Evolutionary conservation across 2,113 vertebrate species (phyloP), one percentile per base, ranked within the genome.

Genomic region (Phalacrocorax aristotelis): DNA sequence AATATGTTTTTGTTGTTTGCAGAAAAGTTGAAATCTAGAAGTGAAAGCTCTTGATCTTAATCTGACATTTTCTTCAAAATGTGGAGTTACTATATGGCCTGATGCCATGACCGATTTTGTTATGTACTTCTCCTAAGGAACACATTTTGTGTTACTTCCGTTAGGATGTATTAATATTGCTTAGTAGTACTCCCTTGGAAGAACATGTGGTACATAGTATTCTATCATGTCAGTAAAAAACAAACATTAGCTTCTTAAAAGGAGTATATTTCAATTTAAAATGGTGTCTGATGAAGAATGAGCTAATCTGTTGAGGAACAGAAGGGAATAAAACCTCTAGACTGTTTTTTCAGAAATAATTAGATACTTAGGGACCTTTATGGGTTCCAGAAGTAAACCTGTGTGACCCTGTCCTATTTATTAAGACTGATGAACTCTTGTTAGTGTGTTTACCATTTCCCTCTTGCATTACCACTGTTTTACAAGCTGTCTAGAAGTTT

Each of bases 331-430:
- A 97, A 95, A 95, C 64, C 58, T 86, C 82, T 46, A 83, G 84
- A 91, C 55, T 90, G 38, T 96, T 98, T 95, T 95, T 82, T 89
- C 87, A 92, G 94, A 97, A 98, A 98, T 98, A 98, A 98, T 99
- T 98, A 98, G 97, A 97, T 98, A 98, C 97, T 98, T 66, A 96
- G 98, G 97, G 98, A 98, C 95, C 64, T 97, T 94, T 96, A 29
- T 84, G 91, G 95, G 91, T 94, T 97, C 92, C 96, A 96, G 96
- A 97, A 97, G 95, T 97, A 98, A 98, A 96, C 92, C 94, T 10
- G 23, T 96, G 68, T 97, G 97, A 97, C 95, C 97, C 89, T 96
- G 93, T 96, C 95, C 96, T 97, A 94, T 98, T 98, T 98, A 98
- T 97, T 97, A 98, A 98, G 97, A 97, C 93, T 76, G 90, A 98